Evolutionary conservation across 2,888 invertebrate species (phyloP), one percentile per base, ranked within the genome.

Genomic region (Parapristionchus giblindavisi): DNA sequence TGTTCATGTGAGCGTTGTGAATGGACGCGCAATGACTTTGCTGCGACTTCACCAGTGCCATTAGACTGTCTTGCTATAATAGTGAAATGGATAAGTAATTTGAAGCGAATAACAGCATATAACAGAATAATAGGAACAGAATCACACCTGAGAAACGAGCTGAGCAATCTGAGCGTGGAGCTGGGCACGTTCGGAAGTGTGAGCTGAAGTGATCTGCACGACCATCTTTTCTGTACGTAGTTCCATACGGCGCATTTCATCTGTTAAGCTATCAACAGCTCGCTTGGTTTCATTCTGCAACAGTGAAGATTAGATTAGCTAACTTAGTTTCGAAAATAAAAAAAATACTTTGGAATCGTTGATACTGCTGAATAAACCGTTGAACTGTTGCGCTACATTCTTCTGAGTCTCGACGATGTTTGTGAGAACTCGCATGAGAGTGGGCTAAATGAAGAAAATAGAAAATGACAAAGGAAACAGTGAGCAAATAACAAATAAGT

Each of bases 381-480:
- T 58, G 58, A 79, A 80, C 48, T 80, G 77, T 17, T 54, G 36
- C 1, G 77, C 73, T 56, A 80, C 65, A 6, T 74, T 70, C 56
- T 81, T 77, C 66, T 83, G 83, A 3, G 78, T 78, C 43, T 83
- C 81, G 43, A 81, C 81, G 34, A 83, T 78, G 58, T 78, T 77
- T 14, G 78, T 72, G 24, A 83, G 70, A 21, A 83, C 77, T 38
- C 78, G 77, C 48, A 75, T 75, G 21, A 83, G 43, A 14, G 34
- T 17, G 8, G 54, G 11, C 38, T 56, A 32, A n/a, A 65, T 36
- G 48, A n/a, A 68, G 4, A n/a, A n/a, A 32, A 34, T 14, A 6
- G 0, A 32, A 6, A 17, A n/a, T n/a, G 14, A 6, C 54, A 24
- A 54, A n/a, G 8, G 29, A 14, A 56, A 29, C 6, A 60, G 60